Conservation (phyloP, 2,888 invertebrate genomes). For the Limnephilus marmoratus region DNA sequence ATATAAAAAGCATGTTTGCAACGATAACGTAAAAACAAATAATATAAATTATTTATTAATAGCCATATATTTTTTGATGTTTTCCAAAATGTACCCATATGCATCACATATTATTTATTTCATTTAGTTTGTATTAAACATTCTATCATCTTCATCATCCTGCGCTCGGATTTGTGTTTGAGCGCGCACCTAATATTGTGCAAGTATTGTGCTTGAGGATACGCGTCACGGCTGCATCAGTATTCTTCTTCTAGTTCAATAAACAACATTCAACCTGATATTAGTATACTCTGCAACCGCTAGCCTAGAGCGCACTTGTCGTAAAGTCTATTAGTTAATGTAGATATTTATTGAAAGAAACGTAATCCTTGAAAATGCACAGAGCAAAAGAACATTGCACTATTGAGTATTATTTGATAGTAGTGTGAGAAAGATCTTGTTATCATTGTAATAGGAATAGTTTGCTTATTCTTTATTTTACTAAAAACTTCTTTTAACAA, state of each 20-base stretch:
- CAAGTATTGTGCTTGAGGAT: neutral
- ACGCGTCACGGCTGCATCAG: slow-evolving; percentile 9
- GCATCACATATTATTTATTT: slow-evolving; percentile 43
- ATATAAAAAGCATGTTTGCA: neutral
- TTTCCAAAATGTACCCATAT: slow-evolving; percentile 24
- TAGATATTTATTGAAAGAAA: neutral
- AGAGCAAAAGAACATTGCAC: neutral
- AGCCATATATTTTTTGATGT: neutral
- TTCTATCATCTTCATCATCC: neutral
- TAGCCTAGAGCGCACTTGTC: neutral
- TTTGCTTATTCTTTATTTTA: slow-evolving; percentile 1
- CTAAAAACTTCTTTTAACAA: slow-evolving; percentile 4
- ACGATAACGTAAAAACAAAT: neutral
- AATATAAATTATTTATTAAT: slow-evolving; percentile 3
- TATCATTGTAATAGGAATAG: neutral
- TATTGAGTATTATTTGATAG: slow-evolving; percentile 2
- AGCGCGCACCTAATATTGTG: neutral
- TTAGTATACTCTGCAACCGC: slow-evolving; percentile 32
- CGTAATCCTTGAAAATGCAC: neutral
- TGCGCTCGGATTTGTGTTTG: neutral
- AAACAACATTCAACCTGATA: slow-evolving; percentile 17
- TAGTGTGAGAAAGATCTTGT: neutral
- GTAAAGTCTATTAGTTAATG: neutral
- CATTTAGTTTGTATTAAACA: slow-evolving; percentile 45
- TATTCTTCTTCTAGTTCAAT: slow-evolving; percentile 35